These are phyloP conservation scores for Danaus plexippus DNA, from an alignment of 1,140 invertebrate species.

Conservation along the genomic window DNA sequence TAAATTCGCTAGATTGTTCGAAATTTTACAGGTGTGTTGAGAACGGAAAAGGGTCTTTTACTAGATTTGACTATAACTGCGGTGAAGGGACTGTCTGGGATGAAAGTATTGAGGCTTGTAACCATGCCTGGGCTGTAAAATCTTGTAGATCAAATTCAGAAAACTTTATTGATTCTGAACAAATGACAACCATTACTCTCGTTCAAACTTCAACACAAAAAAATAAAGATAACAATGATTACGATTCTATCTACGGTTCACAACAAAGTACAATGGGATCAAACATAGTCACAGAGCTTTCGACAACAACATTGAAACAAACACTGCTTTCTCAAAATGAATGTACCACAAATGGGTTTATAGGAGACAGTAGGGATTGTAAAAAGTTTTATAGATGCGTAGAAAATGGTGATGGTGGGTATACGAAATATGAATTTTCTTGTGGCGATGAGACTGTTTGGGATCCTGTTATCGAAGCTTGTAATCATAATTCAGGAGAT, in stretches of 20 bases:
- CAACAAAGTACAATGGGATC: slow-evolving; percentile 8
- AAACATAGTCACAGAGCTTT: neutral
- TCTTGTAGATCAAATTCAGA: slow-evolving; percentile 31
- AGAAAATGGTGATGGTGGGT: slow-evolving; percentile 73
- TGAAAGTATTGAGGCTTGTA: slow-evolving; percentile 72
- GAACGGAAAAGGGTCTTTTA: slow-evolving; percentile 72
- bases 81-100: slow-evolving; percentile 78
- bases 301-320: slow-evolving; percentile 12
- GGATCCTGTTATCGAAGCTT: slow-evolving; percentile 74
- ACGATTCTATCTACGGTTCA: slow-evolving; percentile 15
- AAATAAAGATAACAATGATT: slow-evolving; percentile 11
- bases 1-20: slow-evolving; percentile 56
- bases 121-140: slow-evolving; percentile 71
- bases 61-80: slow-evolving; percentile 75
- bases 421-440: slow-evolving; percentile 74
- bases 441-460: slow-evolving; percentile 79
- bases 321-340: slow-evolving; percentile 15
- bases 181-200: slow-evolving; percentile 7
- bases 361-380: slow-evolving; percentile 74
- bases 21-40: slow-evolving; percentile 80
- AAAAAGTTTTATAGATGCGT: slow-evolving; percentile 81
- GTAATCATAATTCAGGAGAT: slow-evolving; percentile 76
- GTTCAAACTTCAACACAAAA: slow-evolving; percentile 11
- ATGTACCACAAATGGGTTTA: slow-evolving; percentile 71
- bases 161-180: slow-evolving; percentile 3